A percentile compares a stretch with the other conserved stretches of the same genome.
phyloP scores from a whole-genome alignment of 2,888 invertebrate species.

The Pyrrhosoma nymphula region DNA sequence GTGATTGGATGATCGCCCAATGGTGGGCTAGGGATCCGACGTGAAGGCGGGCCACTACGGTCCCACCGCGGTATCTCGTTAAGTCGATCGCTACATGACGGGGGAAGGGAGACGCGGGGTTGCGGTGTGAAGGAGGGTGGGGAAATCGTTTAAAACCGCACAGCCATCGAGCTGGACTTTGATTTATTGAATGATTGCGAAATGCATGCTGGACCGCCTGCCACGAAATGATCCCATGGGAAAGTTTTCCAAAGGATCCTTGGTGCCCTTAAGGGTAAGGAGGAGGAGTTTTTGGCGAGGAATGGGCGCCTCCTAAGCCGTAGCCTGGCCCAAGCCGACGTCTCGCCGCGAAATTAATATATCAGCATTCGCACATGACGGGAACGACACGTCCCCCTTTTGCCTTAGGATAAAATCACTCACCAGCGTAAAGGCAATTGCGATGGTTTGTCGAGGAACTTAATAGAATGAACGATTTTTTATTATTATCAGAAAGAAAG shows the following conservation, averaged over 20 bases:
- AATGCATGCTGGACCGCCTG: conserved; percentile 53
- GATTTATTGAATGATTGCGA: conserved; percentile 61
- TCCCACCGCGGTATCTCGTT: background rate
- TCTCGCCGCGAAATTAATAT: background rate
- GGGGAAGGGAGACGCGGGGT: background rate
- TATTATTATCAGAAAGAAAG: too few species aligned
- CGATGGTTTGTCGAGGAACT: background rate
- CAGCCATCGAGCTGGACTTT: conserved; percentile 38
- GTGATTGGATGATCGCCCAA: conserved; percentile 55
- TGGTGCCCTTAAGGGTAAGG: conserved; percentile 8
- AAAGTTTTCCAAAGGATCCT: conserved; percentile 1
- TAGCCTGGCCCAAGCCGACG: background rate
- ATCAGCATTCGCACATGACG: background rate
- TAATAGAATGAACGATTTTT: background rate
- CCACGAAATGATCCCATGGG: conserved; percentile 52
- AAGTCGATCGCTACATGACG: conserved; percentile 23
- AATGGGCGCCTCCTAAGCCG: background rate
- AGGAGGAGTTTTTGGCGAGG: background rate
- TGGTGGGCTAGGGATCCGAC: background rate
- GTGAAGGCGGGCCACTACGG: conserved; percentile 24
- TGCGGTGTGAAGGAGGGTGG: background rate
- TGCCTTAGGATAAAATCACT: background rate
- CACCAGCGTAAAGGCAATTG: background rate
- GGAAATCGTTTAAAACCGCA: conserved; percentile 33
- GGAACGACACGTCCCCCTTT: background rate